Conservation (phyloP, 2,888 invertebrate species). For the Euplexia lucipara region DNA sequence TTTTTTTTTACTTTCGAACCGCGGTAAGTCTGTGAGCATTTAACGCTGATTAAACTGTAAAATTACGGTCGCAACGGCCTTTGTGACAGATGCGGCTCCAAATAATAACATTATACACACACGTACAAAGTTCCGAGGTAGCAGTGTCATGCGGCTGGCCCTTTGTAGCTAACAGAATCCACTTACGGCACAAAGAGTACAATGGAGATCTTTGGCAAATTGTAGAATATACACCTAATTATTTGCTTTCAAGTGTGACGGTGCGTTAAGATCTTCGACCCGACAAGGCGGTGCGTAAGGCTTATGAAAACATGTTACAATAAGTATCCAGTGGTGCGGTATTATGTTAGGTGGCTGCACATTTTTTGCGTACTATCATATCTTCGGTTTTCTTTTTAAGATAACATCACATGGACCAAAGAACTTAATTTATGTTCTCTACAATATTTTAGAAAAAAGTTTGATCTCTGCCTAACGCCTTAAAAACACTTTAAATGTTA, state of each 20-base stretch:
- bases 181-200: constrained; percentile 87
- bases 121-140: constrained; percentile 78
- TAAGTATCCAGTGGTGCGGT: constrained; percentile 73
- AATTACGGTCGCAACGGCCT: constrained; percentile 88
- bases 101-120: constrained; percentile 90
- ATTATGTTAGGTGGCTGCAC: constrained; percentile 79
- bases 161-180: constrained; percentile 85
- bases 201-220: constrained; percentile 89
- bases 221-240: constrained; percentile 90
- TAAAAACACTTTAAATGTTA: constrained; percentile 48
- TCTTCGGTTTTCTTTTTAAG: constrained; percentile 18
- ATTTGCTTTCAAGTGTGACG: constrained; percentile 85
- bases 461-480: constrained; percentile 18
- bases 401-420: constrained; percentile 5
- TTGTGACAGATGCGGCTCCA: constrained; percentile 89
- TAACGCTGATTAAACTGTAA: constrained; percentile 91
- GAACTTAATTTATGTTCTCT: constrained; percentile 25
- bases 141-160: constrained; percentile 83
- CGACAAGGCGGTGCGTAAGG: constrained; percentile 85
- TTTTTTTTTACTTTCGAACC: constrained; percentile 72
- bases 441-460: constrained; percentile 12
- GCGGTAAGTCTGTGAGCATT: constrained; percentile 88
- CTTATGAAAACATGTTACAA: constrained; percentile 88
- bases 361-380: constrained; percentile 60
- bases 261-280: constrained; percentile 82